Percentiles rank a stretch among this genome's conserved stretches.
phyloP scores from a whole-genome alignment of 2,888 invertebrate genomes.

The Agonopterix arenella region DNA sequence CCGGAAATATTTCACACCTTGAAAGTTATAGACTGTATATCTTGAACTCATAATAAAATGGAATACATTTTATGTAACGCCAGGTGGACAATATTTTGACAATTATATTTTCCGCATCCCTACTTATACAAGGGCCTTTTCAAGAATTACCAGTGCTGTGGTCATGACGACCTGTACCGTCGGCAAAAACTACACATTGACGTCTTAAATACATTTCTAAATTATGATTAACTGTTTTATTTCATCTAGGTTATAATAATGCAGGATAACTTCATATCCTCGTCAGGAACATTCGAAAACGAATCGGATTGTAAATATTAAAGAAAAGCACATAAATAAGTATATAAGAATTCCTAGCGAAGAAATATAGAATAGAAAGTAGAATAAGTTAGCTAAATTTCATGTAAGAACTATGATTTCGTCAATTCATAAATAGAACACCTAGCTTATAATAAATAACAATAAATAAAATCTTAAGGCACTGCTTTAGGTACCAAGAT shows the following conservation, averaged over 20 bases:
- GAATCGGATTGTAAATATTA: not conserved
- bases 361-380: not conserved
- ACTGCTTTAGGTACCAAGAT: constrained; percentile 71
- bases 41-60: too few relatives aligned
- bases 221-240: not conserved
- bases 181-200: constrained; percentile 5
- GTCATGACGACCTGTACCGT: constrained; percentile 1
- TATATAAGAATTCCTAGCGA: not conserved
- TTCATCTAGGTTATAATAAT: not conserved
- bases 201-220: not conserved
- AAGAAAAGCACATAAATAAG: not conserved
- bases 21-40: too few relatives aligned
- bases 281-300: constrained; percentile 1
- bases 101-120: too few relatives aligned
- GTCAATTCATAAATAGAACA: constrained; percentile 66
- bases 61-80: too few relatives aligned
- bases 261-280: not conserved
- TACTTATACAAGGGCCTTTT: too few relatives aligned
- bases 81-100: too few relatives aligned
- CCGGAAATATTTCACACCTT: too few relatives aligned
- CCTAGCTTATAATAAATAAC: constrained; percentile 64
- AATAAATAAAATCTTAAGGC: constrained; percentile 76
- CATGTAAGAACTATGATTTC: constrained; percentile 52
- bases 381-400: constrained; percentile 20
- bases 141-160: too few relatives aligned